Base-by-base conservation (phyloP, 2,113 vertebrate species). In the Malurus elegans region DNA sequence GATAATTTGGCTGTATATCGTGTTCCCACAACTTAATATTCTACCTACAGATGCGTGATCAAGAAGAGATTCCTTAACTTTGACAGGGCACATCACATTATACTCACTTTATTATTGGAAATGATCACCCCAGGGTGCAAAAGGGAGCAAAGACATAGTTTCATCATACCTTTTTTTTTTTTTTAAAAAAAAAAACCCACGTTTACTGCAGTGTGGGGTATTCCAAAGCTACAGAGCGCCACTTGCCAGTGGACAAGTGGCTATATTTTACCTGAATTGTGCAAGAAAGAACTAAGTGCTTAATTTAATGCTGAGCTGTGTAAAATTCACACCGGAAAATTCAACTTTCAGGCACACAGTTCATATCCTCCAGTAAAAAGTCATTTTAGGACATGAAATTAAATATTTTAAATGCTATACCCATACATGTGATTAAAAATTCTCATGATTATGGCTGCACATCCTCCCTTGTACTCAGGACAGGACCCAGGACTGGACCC, bases 71-170 rank as follows among this genome's bases (percentile, higher is more conserved):
- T 96, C 93, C 90, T 93, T 95, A 94, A 95, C 72, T 96, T 94
- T 94, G 92, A 96, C 95, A 97, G 94, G 95, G 72, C 92, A 92
- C 94, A 95, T 96, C 96, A 96, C 94, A 97, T 96, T 96, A 97
- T 96, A 96, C 93, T 87, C 79, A 91, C 56, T 95, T 96, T 96
- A 95, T 97, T 97, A 96, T 96, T 93, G 94, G 94, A 97, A 97
- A 97, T 96, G 92, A 96, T 96, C 96, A 95, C 94, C 96, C 85
- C 74, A 86, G 93, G 94, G 94, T 97, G 95, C 40, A 80, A 94
- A 93, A 90, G 31, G 75, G 47, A 96, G 94, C 44, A 96, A 91
- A 95, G 79, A 32, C 47, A 92, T 19, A 54, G 87, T 86, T 92
- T 76, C 38, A 90, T 91, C 62, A 48, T 10, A 36, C 19, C 17